These are phyloP conservation scores for Eilema caniola DNA, from an alignment of 2,888 invertebrate species.

Conservation along the genomic window DNA sequence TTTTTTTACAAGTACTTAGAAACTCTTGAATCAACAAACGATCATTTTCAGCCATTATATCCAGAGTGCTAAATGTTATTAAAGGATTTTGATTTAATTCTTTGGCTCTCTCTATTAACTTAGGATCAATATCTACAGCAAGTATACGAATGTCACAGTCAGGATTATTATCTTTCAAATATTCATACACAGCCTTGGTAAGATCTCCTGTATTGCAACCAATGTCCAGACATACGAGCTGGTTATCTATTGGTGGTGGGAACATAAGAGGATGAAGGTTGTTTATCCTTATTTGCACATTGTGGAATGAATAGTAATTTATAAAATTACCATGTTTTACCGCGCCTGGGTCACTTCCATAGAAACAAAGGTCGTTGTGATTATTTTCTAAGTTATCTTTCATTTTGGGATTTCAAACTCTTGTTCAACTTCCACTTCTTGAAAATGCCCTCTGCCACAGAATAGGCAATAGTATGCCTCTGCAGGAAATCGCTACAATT, in stretches of 20 bases:
- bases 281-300: conserved; percentile 89
- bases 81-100: conserved; percentile 77
- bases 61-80: conserved; percentile 86
- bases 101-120: conserved; percentile 89
- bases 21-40: conserved; percentile 75
- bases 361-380: conserved; percentile 71
- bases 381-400: conserved; percentile 27
- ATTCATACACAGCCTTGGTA: conserved; percentile 87
- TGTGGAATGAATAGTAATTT: conserved; percentile 94
- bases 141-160: conserved; percentile 79
- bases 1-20: conserved; percentile 72
- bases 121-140: conserved; percentile 92
- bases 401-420: neutral
- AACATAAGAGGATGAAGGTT: conserved; percentile 84
- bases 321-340: conserved; percentile 94
- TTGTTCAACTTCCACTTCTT: too few species aligned
- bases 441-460: too few species aligned
- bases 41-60: conserved; percentile 86
- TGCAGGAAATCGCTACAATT: too few species aligned
- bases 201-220: conserved; percentile 94
- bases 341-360: conserved; percentile 91
- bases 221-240: conserved; percentile 88
- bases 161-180: conserved; percentile 77
- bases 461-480: too few species aligned
- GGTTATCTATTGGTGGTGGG: conserved; percentile 50